These are phyloP conservation scores for Malachius bipustulatus DNA, from an alignment of 2,888 invertebrate species.

Conservation along the genomic window DNA sequence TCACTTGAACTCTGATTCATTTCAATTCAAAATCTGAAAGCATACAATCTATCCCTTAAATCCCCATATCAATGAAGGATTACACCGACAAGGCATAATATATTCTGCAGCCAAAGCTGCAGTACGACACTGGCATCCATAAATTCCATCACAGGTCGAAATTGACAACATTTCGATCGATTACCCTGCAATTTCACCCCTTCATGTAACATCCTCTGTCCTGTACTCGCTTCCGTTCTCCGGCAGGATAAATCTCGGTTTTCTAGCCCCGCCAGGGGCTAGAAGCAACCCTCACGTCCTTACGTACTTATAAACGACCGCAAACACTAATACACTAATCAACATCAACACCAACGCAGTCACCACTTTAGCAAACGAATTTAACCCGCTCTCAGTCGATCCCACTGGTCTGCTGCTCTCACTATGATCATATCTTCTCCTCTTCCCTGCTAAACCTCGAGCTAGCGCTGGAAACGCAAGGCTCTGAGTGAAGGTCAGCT, in stretches of 20 bases:
- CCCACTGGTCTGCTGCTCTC: slow-evolving; percentile 43
- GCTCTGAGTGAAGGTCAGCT: slow-evolving; percentile 61
- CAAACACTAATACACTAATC: slow-evolving; percentile 59
- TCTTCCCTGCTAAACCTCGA: slow-evolving; percentile 52
- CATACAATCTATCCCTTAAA: too few species aligned
- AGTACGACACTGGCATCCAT: too few species aligned
- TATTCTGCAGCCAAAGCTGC: too few species aligned
- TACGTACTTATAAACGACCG: slow-evolving; percentile 62
- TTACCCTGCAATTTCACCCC: too few species aligned
- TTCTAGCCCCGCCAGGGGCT: slow-evolving; percentile 42
- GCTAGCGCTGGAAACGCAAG: slow-evolving; percentile 61
- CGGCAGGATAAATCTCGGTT: slow-evolving; percentile 21
- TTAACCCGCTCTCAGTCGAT: slow-evolving; percentile 52
- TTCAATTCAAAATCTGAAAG: too few species aligned
- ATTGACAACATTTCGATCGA: too few species aligned
- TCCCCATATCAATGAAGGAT: too few species aligned
- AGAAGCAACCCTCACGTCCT: slow-evolving; percentile 66
- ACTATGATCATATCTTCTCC: slow-evolving; percentile 43
- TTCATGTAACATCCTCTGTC: too few species aligned
- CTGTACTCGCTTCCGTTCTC: slow-evolving; percentile 21
- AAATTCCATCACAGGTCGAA: too few species aligned
- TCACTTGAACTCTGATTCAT: too few species aligned
- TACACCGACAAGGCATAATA: too few species aligned
- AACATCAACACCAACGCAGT: slow-evolving; percentile 56
- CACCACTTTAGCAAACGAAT: slow-evolving; percentile 58